Evolutionary conservation across 2,113 vertebrate species (phyloP).

Genomic region (Manacus vitellinus): DNA sequence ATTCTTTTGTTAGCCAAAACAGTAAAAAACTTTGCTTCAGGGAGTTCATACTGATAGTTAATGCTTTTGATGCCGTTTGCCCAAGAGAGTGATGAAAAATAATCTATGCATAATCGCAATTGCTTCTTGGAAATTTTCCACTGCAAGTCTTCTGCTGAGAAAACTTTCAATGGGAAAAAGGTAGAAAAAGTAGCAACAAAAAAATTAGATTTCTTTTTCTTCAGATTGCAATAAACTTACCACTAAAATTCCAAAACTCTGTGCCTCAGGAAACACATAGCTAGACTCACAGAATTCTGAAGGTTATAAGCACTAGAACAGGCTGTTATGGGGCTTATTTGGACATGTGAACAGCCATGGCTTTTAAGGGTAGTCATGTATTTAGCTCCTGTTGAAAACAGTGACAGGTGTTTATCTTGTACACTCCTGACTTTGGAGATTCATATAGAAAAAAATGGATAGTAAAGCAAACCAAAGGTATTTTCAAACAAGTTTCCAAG

Average conservation of each 20-base stretch:
- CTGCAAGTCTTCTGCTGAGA: not conserved
- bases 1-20: not conserved
- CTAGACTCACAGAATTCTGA: not conserved
- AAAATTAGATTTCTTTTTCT: not conserved
- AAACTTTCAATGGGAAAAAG: rapidly evolving
- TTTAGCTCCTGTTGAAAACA: not conserved
- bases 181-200: rapidly evolving
- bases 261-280: not conserved
- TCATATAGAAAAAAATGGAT: not conserved
- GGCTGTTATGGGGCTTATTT: not conserved
- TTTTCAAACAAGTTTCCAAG: not conserved
- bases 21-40: not conserved
- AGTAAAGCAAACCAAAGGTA: not conserved
- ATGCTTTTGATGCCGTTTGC: not conserved
- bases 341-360: not conserved
- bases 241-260: not conserved
- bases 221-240: not conserved
- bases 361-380: not conserved
- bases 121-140: not conserved
- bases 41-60: not conserved
- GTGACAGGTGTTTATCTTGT: not conserved
- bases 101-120: not conserved
- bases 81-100: not conserved
- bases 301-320: not conserved
- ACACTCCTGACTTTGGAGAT: not conserved